These are phyloP conservation scores for Thecophora atra DNA, from an alignment of 2,888 invertebrate species.

Conservation along the genomic window DNA sequence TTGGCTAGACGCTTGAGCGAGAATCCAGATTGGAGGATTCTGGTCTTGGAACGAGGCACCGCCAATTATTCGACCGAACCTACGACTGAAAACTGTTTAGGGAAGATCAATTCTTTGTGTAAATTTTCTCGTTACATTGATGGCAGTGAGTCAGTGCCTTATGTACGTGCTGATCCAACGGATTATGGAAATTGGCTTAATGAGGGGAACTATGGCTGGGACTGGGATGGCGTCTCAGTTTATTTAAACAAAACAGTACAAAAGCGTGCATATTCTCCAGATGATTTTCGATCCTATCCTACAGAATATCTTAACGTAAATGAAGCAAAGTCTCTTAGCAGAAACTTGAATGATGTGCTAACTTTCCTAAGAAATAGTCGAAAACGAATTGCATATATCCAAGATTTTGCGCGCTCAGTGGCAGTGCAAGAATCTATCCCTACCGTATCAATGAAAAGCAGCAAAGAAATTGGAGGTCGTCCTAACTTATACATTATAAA, in stretches of 20 bases:
- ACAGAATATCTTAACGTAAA: conserved; percentile 68
- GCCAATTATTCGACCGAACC: no score
- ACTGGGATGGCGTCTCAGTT: conserved; percentile 78
- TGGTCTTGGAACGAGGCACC: no score
- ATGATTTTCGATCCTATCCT: no score
- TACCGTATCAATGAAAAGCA: conserved; percentile 74
- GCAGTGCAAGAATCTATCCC: conserved; percentile 68
- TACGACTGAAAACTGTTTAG: no score
- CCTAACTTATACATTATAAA: conserved; percentile 71
- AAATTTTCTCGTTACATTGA: no score
- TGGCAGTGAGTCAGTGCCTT: conserved; percentile 67
- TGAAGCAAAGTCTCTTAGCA: conserved; percentile 44
- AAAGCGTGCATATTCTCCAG: conserved; percentile 41
- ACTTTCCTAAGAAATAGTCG: conserved; percentile 55
- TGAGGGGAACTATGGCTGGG: conserved; percentile 73
- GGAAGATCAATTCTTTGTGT: no score
- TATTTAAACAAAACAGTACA: conserved; percentile 80
- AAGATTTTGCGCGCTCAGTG: no score
- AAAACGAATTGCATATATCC: no score
- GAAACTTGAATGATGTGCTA: conserved; percentile 42
- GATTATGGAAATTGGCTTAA: conserved; percentile 75
- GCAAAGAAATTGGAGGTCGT: conserved; percentile 71
- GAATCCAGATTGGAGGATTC: no score
- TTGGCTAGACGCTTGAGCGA: no score
- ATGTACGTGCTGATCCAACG: conserved; percentile 71